These are phyloP conservation scores for Neoitamus cyanurus DNA, from an alignment of 2,888 invertebrate genomes.

Conservation along the genomic window DNA sequence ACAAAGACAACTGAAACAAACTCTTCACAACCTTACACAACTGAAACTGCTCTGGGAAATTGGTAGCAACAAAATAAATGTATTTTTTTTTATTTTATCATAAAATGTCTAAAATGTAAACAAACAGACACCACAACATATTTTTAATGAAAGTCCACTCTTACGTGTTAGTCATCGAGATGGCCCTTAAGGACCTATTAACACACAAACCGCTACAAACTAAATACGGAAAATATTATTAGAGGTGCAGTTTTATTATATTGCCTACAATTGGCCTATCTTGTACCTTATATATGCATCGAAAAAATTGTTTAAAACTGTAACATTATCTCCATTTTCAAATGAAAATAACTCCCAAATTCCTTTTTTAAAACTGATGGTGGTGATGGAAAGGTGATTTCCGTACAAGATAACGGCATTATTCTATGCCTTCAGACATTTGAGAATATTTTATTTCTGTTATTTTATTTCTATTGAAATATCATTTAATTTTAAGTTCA, in stretches of 20 bases:
- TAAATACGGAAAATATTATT: neutral
- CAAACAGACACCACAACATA: slow-evolving; percentile 2
- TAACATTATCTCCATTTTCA: no score
- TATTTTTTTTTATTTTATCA: neutral
- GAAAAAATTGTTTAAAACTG: no score
- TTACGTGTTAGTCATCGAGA: neutral
- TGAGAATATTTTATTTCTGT: no score
- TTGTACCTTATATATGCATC: no score
- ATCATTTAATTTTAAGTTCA: no score
- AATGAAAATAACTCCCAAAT: no score
- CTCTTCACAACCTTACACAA: slow-evolving; percentile 10
- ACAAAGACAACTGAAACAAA: slow-evolving; percentile 13
- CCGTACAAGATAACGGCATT: no score
- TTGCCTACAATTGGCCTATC: no score
- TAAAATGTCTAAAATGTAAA: neutral
- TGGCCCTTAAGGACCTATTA: neutral
- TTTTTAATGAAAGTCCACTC: slow-evolving; percentile 26
- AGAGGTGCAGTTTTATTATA: neutral
- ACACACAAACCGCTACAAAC: neutral
- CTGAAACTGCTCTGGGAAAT: neutral
- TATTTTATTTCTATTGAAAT: no score
- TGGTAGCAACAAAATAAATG: neutral
- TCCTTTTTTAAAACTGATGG: no score
- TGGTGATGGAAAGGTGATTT: no score
- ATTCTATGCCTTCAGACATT: no score